Evolutionary conservation across 1,140 invertebrate species (phyloP), one percentile per base, ranked within the genome.

Genomic region (Hormaphis cornu): DNA sequence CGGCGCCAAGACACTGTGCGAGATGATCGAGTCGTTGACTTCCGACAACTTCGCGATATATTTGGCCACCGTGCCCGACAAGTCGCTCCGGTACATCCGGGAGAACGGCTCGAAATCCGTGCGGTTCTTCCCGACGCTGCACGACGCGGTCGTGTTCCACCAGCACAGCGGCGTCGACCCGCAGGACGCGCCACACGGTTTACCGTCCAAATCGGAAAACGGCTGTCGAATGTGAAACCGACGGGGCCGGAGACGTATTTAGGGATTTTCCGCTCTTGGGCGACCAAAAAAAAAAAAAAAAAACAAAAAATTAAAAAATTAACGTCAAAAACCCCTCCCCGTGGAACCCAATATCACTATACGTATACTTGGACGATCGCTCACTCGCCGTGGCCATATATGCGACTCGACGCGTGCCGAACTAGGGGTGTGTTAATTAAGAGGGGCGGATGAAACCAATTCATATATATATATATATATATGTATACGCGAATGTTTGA

Each of bases 101-200:
- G 24, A 16, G 3, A 14, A 22, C 18, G 28, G 6, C 16, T 3
- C 50, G 42, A 48, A 35, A 9, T 33, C 28, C 1, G 42, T 35
- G 10, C 42, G 44, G 14, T 35, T 66, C 10, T 66, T 66, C 28
- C 61, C 61, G 2, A 50, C 44, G 7, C 18, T 66, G 1, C 61
- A 66, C 44, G 61, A 66, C 30, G 61, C 61, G 7, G 61, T 66
- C 26, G 28, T 48, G 5, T 66, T 35, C 28, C 61, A 33, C 12
- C 61, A 48, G 18, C 22, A 12, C 37, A 59, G 7, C 8, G 24
- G 14, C 35, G 24, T 22, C 16, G 20, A 24, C 56, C 14, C 6
- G 24, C 33, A 2, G 10, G n/a, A n/a, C 10, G 18, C 14, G n/a
- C 5, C 9, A 22, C 24, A 56, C n/a, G n/a, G n/a, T n/a, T n/a